Evolutionary conservation across 2,113 vertebrate species (phyloP), one percentile per base, ranked within the genome.

Genomic region (Damaliscus lunatus): DNA sequence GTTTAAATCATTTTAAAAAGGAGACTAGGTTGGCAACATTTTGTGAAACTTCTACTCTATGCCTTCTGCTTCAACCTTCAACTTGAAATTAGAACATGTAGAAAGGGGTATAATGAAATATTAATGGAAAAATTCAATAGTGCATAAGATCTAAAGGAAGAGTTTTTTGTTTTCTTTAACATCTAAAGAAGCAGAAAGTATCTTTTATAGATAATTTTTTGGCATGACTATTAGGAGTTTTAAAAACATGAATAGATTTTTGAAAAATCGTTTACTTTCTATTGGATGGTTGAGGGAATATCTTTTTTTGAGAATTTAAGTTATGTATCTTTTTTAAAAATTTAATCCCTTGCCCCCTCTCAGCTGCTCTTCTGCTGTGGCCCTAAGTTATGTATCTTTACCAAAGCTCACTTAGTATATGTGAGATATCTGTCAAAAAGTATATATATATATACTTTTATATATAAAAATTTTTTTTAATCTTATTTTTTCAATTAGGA

Each of bases 191-290:
- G 17, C 17, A 94, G 19, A 67, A 84, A 90, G 16, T 83, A 43
- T 43, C 48, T 95, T 95, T 91, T 93, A 55, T 36, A 84, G 50
- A 74, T 94, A 55, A 81, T 71, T 92, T 87, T 90, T 88, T 78
- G 55, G 48, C 15, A n/a, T 92, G 33, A 43, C 31, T 94, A 19
- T 90, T 90, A 93, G 43, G n/a, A 96, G 43, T 94, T 46, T 90
- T 80, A 31, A 81, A 90, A 97, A 53, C 57, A 82, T 31, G 19
- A 93, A 81, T 88, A 88, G 57, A 77, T 82, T 53, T 57, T 97
- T 27, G 6, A 46, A 95, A 87, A 94, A 77, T 77, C 1, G 19
- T 9, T 85, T 82, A 33, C 33, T 94, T 92, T 50, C n/a, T 90
- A 25, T 7, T 40, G 21, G 23, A 36, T 95, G 33, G 62, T 85